These are phyloP conservation scores for Harmothoe impar DNA, from an alignment of 2,888 invertebrate species.

Conservation along the genomic window DNA sequence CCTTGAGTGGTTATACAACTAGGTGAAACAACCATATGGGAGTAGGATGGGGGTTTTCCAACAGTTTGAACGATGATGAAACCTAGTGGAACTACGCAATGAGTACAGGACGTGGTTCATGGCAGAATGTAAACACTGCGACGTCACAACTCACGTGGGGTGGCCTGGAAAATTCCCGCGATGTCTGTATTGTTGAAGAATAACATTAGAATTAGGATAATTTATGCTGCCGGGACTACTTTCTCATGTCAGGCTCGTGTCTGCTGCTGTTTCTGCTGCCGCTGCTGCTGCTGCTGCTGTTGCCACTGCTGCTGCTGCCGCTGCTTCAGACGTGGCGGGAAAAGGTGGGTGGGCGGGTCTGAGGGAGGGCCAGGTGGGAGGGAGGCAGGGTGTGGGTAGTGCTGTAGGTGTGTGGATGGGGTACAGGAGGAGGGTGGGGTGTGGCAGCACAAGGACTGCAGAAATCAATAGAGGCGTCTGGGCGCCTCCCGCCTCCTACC, in stretches of 20 bases:
- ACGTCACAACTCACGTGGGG: constrained; percentile 39
- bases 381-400: background rate
- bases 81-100: background rate
- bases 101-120: background rate
- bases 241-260: background rate
- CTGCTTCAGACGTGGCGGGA: constrained; percentile 33
- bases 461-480: constrained; percentile 39
- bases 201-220: constrained; percentile 30
- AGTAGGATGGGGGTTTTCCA: too few species aligned
- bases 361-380: background rate
- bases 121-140: constrained; percentile 38
- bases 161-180: constrained; percentile 35
- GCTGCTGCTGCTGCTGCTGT: background rate
- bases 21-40: too few species aligned
- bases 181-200: constrained; percentile 21
- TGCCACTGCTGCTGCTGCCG: constrained; percentile 2
- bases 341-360: constrained; percentile 1
- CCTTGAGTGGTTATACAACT: too few species aligned
- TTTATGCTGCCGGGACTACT: constrained; percentile 25
- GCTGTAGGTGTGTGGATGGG: background rate
- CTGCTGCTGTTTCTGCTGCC: background rate
- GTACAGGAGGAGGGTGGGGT: background rate
- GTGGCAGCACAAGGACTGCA: background rate
- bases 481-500: background rate
- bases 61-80: too few species aligned